phyloP scores from a whole-genome alignment of 2,888 invertebrate species.

The Agonopterix arenella region DNA sequence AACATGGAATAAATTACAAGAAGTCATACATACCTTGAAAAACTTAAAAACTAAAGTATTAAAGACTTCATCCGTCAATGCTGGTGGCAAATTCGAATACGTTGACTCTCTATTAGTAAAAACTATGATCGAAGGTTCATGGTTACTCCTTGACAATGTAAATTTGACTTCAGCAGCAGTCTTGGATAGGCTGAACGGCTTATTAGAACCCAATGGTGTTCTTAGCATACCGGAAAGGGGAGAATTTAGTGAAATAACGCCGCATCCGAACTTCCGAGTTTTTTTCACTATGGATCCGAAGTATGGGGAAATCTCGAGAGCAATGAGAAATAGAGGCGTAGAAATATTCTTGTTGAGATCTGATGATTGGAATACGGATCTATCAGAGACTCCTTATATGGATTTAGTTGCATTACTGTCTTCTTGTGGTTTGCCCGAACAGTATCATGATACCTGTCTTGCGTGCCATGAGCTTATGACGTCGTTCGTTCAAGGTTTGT shows the following conservation, averaged over 20 bases:
- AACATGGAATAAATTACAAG: conserved; percentile 26
- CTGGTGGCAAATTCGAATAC: conserved; percentile 96
- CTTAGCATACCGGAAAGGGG: conserved; percentile 95
- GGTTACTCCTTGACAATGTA: conserved; percentile 93
- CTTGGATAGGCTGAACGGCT: conserved; percentile 95
- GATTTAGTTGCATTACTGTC: conserved; percentile 61
- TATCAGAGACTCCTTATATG: conserved; percentile 53
- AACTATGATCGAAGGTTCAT: conserved; percentile 88
- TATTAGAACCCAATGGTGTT: conserved; percentile 95
- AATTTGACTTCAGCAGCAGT: conserved; percentile 98
- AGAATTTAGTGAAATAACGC: conserved; percentile 85
- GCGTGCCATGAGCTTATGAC: conserved; percentile 58
- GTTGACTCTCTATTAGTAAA: conserved; percentile 92
- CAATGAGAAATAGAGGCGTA: conserved; percentile 98
- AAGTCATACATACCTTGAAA: conserved; percentile 42
- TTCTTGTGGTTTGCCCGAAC: conserved; percentile 52
- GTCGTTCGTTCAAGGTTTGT: conserved; percentile 59
- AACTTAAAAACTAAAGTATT: conserved; percentile 58
- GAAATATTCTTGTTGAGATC: conserved; percentile 81
- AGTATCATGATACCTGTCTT: conserved; percentile 50
- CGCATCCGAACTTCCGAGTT: conserved; percentile 94
- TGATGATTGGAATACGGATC: conserved; percentile 41
- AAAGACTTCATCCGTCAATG: conserved; percentile 80
- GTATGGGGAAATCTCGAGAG: conserved; percentile 97
- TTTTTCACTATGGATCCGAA: conserved; percentile 97